These are phyloP conservation scores for Rhabdomys pumilio DNA, from an alignment of 2,797 vertebrate genomes.

Conservation along the genomic window DNA sequence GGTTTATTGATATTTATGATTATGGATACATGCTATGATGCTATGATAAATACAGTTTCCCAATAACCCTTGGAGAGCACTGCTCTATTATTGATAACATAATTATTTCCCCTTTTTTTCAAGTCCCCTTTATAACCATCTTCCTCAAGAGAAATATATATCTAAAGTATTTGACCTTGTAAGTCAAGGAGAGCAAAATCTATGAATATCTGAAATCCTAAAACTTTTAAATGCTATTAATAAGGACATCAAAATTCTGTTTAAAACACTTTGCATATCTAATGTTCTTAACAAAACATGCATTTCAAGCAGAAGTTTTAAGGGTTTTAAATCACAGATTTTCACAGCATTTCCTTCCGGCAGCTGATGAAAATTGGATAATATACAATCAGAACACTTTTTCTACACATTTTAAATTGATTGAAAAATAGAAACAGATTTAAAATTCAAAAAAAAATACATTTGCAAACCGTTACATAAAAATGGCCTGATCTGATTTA, in stretches of 20 bases:
- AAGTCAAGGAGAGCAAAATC: slow-evolving; percentile 70
- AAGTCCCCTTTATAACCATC: slow-evolving; percentile 28
- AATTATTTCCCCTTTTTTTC: slow-evolving; percentile 54
- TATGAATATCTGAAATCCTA: slow-evolving; percentile 71
- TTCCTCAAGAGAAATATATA: slow-evolving; percentile 57
- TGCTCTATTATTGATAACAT: slow-evolving; percentile 39
- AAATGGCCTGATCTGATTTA: slow-evolving; percentile 84
- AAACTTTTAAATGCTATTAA: slow-evolving; percentile 83
- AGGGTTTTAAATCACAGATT: slow-evolving; percentile 85
- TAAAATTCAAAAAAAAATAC: slow-evolving; percentile 83
- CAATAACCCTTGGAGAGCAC: slow-evolving; percentile 44
- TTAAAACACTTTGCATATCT: slow-evolving; percentile 84
- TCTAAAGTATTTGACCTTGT: slow-evolving; percentile 71
- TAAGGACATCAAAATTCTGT: slow-evolving; percentile 76
- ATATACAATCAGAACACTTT: slow-evolving; percentile 87
- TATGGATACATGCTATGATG: slow-evolving; percentile 16
- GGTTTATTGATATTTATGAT: slow-evolving; percentile 37
- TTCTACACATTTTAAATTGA: slow-evolving; percentile 87
- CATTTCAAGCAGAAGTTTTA: slow-evolving; percentile 83
- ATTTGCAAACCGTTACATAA: slow-evolving; percentile 81
- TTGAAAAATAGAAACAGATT: slow-evolving; percentile 87
- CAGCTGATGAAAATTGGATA: slow-evolving; percentile 88
- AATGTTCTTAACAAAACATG: slow-evolving; percentile 87
- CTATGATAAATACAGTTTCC: slow-evolving; percentile 40
- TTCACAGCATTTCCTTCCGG: slow-evolving; percentile 86